phyloP scores from a whole-genome alignment of 2,797 vertebrate genomes.

The Sus cebifrons region DNA sequence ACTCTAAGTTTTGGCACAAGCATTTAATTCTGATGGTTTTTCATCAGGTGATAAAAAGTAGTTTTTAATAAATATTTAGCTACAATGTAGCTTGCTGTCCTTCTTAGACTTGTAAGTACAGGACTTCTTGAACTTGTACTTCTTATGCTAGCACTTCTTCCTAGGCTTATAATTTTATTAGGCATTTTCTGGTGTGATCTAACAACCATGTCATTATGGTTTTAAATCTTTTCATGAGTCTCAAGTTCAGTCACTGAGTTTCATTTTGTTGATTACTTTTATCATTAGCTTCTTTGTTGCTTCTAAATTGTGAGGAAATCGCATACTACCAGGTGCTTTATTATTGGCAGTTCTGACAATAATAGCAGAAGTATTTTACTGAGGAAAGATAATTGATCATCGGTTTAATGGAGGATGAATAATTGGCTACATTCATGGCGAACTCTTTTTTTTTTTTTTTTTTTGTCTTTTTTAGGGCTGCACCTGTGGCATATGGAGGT shows the following conservation, averaged over 20 bases:
- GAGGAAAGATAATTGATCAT: constrained; percentile 17
- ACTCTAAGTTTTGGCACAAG: neutral
- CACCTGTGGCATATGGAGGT: no score
- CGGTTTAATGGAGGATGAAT: neutral
- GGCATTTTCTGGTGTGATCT: constrained; percentile 48
- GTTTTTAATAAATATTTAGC: neutral
- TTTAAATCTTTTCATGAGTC: constrained; percentile 5
- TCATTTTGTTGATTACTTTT: constrained; percentile 28
- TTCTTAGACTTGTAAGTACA: neutral
- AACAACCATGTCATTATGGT: neutral
- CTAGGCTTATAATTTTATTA: neutral
- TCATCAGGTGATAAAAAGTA: constrained; percentile 28
- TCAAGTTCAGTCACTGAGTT: neutral
- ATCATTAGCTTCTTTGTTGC: neutral
- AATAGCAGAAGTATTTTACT: constrained; percentile 54
- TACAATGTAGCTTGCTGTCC: neutral
- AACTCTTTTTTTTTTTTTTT: neutral
- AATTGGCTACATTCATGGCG: neutral
- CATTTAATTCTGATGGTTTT: constrained; percentile 59
- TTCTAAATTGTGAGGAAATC: neutral
- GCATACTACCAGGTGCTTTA: neutral
- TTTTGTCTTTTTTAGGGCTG: no score
- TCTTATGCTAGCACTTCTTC: neutral
- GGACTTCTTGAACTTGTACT: constrained; percentile 11
- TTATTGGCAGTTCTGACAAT: constrained; percentile 10